These are phyloP conservation scores for Lepidurus arcticus DNA, from an alignment of 1,140 invertebrate species.

Conservation along the genomic window DNA sequence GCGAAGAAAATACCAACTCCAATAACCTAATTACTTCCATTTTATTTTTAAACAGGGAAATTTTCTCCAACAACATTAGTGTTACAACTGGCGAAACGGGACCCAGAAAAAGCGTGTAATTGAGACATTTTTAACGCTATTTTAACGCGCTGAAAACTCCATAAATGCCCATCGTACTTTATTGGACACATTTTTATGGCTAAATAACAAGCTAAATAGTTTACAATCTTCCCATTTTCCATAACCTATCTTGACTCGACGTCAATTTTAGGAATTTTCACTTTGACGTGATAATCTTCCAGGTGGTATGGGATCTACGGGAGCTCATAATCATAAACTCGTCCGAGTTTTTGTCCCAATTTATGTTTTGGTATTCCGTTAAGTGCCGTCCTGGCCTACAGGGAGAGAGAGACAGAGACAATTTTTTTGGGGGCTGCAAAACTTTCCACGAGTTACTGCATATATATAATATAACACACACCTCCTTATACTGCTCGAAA, in stretches of 20 bases:
- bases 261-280: neutral
- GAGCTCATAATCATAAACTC: too few relatives aligned
- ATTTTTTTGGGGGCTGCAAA: neutral
- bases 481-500: neutral
- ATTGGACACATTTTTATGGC: neutral
- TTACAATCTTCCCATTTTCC: neutral
- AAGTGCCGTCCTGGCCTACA: too few relatives aligned
- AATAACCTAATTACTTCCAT: neutral
- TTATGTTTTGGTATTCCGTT: too few relatives aligned
- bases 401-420: neutral
- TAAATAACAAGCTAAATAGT: neutral
- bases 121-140: too few relatives aligned
- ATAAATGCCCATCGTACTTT: neutral
- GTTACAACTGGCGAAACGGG: too few relatives aligned
- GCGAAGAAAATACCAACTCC: neutral
- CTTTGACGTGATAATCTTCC: too few relatives aligned
- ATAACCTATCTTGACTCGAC: neutral
- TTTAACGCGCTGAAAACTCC: neutral
- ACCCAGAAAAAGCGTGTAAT: too few relatives aligned
- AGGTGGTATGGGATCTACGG: too few relatives aligned
- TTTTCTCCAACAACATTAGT: too few relatives aligned
- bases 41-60: neutral
- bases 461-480: slow-evolving; percentile 19
- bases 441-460: neutral
- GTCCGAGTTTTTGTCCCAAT: too few relatives aligned